Evolutionary conservation across 2,888 invertebrate genomes (phyloP).

Genomic region (Achlya flavicornis): DNA sequence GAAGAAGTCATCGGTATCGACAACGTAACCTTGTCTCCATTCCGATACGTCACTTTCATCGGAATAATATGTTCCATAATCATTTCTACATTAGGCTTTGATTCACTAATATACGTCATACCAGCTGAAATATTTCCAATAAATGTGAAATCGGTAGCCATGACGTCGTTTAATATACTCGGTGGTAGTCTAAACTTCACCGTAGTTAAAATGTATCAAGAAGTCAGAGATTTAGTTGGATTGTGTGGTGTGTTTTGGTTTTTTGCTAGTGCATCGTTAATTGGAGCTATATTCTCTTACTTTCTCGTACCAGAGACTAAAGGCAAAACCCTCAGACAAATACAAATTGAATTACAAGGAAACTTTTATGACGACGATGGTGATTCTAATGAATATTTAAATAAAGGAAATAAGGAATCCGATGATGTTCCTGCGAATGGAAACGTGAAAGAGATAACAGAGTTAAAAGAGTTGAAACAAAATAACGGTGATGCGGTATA

Average conservation of each 20-base stretch:
- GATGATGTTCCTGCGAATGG: constrained; percentile 23
- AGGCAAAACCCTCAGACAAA: constrained; percentile 81
- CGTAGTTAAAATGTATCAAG: constrained; percentile 78
- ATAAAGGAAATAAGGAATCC: constrained; percentile 16
- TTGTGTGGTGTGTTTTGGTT: constrained; percentile 79
- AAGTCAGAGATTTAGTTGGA: constrained; percentile 72
- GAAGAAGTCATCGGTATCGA: constrained; percentile 51
- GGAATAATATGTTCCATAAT: constrained; percentile 65
- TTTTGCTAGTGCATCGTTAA: constrained; percentile 71
- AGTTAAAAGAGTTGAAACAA: constrained; percentile 29
- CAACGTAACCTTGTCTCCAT: constrained; percentile 41
- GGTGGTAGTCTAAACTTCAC: constrained; percentile 76
- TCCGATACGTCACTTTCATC: constrained; percentile 65
- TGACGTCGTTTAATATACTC: constrained; percentile 75
- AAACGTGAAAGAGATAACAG: constrained; percentile 17
- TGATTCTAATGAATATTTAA: constrained; percentile 34
- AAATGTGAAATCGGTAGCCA: constrained; percentile 82
- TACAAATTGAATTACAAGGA: constrained; percentile 79
- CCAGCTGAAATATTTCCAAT: constrained; percentile 84
- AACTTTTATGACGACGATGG: constrained; percentile 47
- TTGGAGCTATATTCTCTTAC: constrained; percentile 75
- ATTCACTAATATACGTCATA: constrained; percentile 77
- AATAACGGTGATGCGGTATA: constrained; percentile 14
- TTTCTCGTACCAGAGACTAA: constrained; percentile 83
- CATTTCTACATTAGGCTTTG: constrained; percentile 71